Evolutionary conservation across 2,888 invertebrate genomes (phyloP).

Genomic region (Dioctria rufipes): DNA sequence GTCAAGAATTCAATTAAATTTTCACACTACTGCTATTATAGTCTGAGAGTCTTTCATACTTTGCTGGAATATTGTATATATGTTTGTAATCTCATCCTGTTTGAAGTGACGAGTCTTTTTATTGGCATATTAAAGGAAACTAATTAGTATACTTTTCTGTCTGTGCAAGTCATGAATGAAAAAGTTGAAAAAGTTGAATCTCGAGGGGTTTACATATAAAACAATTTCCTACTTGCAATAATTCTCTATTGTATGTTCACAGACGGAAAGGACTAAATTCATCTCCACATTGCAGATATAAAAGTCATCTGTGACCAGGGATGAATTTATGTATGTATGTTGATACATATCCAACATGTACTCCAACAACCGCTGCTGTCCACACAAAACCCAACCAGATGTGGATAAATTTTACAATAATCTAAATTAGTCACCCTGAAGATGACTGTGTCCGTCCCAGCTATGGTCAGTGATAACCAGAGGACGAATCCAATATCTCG

Average conservation of each 20-base stretch:
- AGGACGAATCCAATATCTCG: constrained; percentile 55
- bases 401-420: constrained; percentile 30
- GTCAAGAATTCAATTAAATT: constrained; percentile 52
- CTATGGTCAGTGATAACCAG: constrained; percentile 22
- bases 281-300: constrained; percentile 19
- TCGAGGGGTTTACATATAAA: constrained; percentile 41
- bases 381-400: constrained; percentile 3
- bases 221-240: constrained; percentile 54
- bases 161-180: constrained; percentile 27
- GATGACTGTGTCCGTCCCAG: constrained; percentile 17
- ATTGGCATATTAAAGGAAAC: constrained; percentile 56
- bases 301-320: constrained; percentile 21
- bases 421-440: constrained; percentile 50
- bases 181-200: constrained; percentile 10
- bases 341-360: too few relatives aligned
- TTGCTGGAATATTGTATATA: background rate
- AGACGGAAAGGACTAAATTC: background rate
- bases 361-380: background rate
- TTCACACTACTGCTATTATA: constrained; percentile 2
- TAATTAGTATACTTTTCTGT: constrained; percentile 52
- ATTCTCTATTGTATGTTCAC: background rate
- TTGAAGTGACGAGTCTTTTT: constrained; percentile 21
- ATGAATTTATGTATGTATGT: background rate
- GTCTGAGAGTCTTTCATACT: background rate
- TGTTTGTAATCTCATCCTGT: background rate